Evolutionary conservation across 2,888 invertebrate genomes (phyloP), one percentile per base, ranked within the genome.

Genomic region (Leptopilina syphax): DNA sequence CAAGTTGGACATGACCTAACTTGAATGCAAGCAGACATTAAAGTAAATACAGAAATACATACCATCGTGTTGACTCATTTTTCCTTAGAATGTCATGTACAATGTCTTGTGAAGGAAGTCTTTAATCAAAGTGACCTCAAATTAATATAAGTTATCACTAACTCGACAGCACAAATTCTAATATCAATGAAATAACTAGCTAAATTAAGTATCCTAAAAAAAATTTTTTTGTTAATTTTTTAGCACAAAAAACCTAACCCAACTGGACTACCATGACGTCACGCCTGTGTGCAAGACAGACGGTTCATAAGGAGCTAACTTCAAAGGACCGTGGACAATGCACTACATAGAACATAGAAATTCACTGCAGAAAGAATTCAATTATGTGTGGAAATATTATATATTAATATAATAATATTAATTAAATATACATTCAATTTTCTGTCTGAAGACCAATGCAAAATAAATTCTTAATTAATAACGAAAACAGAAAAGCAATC

Each of bases 1-100:
- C 6, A 41, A 34, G 13, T 5, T 12, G 3, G 13, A 50, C 24
- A 12, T 68, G 68, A 50, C 47, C 50, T 68, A 50, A 24, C 24
- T 68, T 68, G 68, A 50, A n/a, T 18, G 18, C 9, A 50, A 50
- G 68, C 24, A 24, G 4, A 68, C 8, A 50, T 41, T 68, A 18
- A 76, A 81, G 80, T 79, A 82, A 84, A 77, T 93, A 93, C 93
- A 93, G 93, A 44, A 54, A 93, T 94, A 94, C 93, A 96, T 96
- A 95, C 98, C 98, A 95, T 97, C 97, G 96, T 97, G 97, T 94
- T 97, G 96, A 95, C 96, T 97, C 97, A 97, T 97, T 96, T 95
- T 95, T 89, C 90, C 91, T 89, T 91, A 90, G 88, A 92, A 89
- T 92, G 87, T 92, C 92, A 92, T 92, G 91, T 90, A 92, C 92